Evolutionary conservation across 2,113 vertebrate genomes (phyloP).

Genomic region (Willisornis vidua): DNA sequence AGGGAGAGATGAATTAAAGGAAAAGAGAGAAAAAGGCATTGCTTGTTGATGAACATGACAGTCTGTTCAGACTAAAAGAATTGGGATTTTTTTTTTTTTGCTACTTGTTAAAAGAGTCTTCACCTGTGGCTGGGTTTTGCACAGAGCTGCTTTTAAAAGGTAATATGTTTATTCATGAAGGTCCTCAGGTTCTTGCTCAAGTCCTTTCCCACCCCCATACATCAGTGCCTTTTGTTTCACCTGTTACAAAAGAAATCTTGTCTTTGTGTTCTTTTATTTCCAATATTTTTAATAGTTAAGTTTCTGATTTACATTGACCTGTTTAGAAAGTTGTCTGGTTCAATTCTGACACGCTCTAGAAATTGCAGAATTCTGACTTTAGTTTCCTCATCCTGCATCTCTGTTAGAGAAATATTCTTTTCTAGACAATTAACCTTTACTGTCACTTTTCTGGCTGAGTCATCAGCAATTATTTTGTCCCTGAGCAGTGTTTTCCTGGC

Average conservation of each 20-base stretch:
- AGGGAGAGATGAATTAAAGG: neutral
- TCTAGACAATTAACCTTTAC: slow-evolving; percentile 51
- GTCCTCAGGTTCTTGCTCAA: neutral
- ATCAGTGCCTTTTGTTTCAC: neutral
- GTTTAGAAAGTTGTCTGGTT: neutral
- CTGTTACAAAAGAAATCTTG: neutral
- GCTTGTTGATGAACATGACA: neutral
- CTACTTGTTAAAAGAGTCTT: neutral
- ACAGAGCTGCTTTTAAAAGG: neutral
- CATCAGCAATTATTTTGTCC: slow-evolving; percentile 45
- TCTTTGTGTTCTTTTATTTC: neutral
- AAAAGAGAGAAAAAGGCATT: neutral
- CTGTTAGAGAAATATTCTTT: slow-evolving; percentile 16
- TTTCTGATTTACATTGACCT: neutral
- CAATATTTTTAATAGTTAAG: neutral
- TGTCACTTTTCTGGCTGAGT: slow-evolving; percentile 23
- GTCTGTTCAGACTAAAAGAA: neutral
- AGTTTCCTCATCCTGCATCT: neutral
- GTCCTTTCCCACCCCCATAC: neutral
- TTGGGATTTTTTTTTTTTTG: neutral
- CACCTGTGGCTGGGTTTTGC: neutral
- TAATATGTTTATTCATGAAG: neutral
- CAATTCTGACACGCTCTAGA: neutral
- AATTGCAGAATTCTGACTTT: neutral
- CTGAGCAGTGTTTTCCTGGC: neutral